phyloP scores from a whole-genome alignment of 2,797 vertebrate species.

The Mastacembelus armatus region DNA sequence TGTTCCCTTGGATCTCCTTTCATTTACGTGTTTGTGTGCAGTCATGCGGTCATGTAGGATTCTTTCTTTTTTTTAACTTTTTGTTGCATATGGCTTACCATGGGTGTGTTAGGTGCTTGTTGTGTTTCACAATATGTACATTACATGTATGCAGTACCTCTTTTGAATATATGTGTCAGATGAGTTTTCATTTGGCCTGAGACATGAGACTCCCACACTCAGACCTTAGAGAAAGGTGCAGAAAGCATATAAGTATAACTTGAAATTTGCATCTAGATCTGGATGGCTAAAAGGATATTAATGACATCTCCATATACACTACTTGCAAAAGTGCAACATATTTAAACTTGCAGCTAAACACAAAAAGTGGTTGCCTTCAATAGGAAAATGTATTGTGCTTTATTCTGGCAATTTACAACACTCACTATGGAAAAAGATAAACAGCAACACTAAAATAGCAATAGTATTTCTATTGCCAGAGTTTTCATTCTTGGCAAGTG shows the following conservation, averaged over 20 bases:
- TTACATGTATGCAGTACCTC: conserved; percentile 29
- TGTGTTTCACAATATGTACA: conserved; percentile 17
- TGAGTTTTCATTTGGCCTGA: too few species aligned
- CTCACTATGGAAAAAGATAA: conserved; percentile 18
- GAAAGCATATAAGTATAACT: conserved; percentile 1
- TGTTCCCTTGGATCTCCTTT: conserved; percentile 58
- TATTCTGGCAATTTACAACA: conserved; percentile 17
- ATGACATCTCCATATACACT: neutral
- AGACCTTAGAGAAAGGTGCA: conserved; percentile 11
- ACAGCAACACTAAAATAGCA: conserved; percentile 20
- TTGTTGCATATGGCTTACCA: conserved; percentile 12
- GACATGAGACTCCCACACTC: conserved; percentile 44
- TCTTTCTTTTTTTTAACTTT: conserved; percentile 37
- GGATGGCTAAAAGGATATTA: neutral
- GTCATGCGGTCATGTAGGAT: conserved; percentile 24
- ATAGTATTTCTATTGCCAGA: conserved; percentile 8
- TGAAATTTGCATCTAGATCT: conserved; percentile 32
- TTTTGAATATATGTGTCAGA: conserved; percentile 23
- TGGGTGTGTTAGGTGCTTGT: too few species aligned
- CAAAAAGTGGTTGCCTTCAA: conserved; percentile 1
- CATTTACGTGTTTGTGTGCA: conserved; percentile 23
- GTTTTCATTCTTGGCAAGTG: conserved; percentile 45
- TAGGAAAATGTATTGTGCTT: neutral
- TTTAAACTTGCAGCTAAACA: neutral
- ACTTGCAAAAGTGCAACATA: too few species aligned